Evolutionary conservation across 2,888 invertebrate species (phyloP), one percentile per base, ranked within the genome.

Genomic region (Aporophyla lueneburgensis): DNA sequence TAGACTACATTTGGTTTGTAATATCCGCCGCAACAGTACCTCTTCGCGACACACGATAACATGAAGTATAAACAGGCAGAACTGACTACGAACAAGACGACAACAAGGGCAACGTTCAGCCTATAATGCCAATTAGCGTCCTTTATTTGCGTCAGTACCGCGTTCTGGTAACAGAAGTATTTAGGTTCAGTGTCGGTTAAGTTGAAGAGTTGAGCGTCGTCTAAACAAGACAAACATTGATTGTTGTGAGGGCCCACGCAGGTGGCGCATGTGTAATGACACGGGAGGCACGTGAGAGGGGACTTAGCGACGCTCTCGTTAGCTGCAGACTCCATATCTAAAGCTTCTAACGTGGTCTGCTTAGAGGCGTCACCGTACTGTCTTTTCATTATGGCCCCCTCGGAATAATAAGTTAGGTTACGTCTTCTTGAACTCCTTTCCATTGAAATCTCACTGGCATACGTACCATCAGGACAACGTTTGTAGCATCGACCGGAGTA

Each of bases 241-340:
- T 97, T 97, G 93, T 98, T 97, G 86, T 97, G 97, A 12, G 98
- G 97, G 16, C 98, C 98, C 12, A 94, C 93, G 90, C 98, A 98
- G 16, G 96, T 96, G 76, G 97, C 96, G 92, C 98, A 98, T n/a
- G 97, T 97, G 92, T 98, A 98, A 94, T 98, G 98, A 91, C 98
- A 98, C 51, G 96, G 94, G 4, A 97, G 93, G 90, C 98, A 98
- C 71, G 96, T 94, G 51, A 93, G 92, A 12, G 95, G 96, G 54
- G 91, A 86, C 87, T 91, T 92, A 67, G 82, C 61, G 61, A 12
- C 70, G 49, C 90, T 89, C 69, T 85, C 85, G 58, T 92, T 91
- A 69, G 83, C 87, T n/a, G 80, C 70, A 33, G 92, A 86, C 86
- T 94, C 94, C 93, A 96, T 93, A 84, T 96, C 96, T 59, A 92